Conservation (phyloP, 2,888 invertebrate species). For the Drosophila paranaensis region DNA sequence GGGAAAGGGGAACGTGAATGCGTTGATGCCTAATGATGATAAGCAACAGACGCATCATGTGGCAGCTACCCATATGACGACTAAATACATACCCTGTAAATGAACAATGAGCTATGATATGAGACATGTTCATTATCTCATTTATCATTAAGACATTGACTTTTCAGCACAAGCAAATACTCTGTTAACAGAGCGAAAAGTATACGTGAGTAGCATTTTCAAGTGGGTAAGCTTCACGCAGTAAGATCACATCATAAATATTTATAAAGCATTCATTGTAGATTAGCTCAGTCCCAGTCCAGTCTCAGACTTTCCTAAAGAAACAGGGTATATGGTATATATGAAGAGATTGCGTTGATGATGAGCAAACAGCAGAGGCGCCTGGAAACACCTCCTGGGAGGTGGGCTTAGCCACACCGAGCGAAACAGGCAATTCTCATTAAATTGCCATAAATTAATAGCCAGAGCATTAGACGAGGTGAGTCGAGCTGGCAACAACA, state of each 20-base stretch:
- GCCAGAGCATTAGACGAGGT: conserved; percentile 64
- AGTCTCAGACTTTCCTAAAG: not conserved
- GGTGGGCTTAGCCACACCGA: conserved; percentile 17
- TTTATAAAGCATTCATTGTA: conserved; percentile 1
- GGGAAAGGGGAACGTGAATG: conserved; percentile 2
- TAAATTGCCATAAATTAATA: conserved; percentile 76
- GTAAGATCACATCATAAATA: not conserved
- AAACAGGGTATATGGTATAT: conserved; percentile 7
- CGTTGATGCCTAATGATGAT: conserved; percentile 36
- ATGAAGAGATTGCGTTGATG: conserved; percentile 27
- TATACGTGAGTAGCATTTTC: not conserved
- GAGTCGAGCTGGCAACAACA: conserved; percentile 54
- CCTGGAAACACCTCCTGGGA: conserved; percentile 46
- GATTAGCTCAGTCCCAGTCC: not conserved
- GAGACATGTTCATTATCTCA: no score
- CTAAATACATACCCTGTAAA: conserved; percentile 24
- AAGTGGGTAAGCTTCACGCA: not conserved
- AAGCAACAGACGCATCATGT: conserved; percentile 29
- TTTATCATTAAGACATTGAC: not conserved
- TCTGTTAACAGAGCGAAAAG: not conserved
- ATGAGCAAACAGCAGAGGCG: conserved; percentile 50
- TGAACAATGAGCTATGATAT: no score
- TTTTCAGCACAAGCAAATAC: not conserved
- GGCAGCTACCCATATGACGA: not conserved
- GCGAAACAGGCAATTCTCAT: conserved; percentile 59